Base-by-base conservation (phyloP, 2,113 vertebrate species). In the Otolemur garnettii region DNA sequence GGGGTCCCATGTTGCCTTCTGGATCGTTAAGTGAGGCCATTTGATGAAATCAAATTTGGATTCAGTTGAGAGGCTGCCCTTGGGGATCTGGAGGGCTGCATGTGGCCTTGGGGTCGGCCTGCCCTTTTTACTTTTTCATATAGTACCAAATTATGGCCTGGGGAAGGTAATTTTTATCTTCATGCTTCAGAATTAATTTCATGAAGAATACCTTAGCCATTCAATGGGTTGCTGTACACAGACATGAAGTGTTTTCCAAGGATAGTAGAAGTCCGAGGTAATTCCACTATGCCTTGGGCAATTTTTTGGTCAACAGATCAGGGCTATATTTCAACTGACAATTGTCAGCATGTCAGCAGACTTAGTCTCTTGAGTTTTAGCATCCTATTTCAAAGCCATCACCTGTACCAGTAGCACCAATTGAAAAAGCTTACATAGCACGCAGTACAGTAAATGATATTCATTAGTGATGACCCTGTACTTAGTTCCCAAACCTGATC, bases 331-430 rank as follows among this genome's bases (percentile, higher is more conserved):
- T 95, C 87, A 79, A 30, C 2, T 88, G 68, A 33, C 68, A 93
- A 93, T 93, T 82, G 95, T 59, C 62, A 83, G 24, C 35, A 28
- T 28, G 7, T 78, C 72, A 69, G 38, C 79, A 42, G 30, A 35
- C 38, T 88, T 33, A 68, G 45, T 87, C 86, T 79, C 78, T 69
- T 78, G 82, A 93, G 92, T 91, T 88, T 69, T 50, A 92, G 71
- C 72, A 81, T 35, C 60, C 60, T 80, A 35, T 74, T 90, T 91
- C 53, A 68, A 96, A 78, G 74, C 26, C 96, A 89, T 82, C 95
- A 93, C 33, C 42, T 38, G 24, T 12, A 26, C 45, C 78, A 79
- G 53, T 59, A 72, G 14, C 83, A 74, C 33, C 78, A 78, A 81
- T 1, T 38, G 84, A 88, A 89, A 91, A 62, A 77, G 77, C 85